Evolutionary conservation across 2,113 vertebrate genomes (phyloP).

Genomic region (Ammospiza caudacuta): DNA sequence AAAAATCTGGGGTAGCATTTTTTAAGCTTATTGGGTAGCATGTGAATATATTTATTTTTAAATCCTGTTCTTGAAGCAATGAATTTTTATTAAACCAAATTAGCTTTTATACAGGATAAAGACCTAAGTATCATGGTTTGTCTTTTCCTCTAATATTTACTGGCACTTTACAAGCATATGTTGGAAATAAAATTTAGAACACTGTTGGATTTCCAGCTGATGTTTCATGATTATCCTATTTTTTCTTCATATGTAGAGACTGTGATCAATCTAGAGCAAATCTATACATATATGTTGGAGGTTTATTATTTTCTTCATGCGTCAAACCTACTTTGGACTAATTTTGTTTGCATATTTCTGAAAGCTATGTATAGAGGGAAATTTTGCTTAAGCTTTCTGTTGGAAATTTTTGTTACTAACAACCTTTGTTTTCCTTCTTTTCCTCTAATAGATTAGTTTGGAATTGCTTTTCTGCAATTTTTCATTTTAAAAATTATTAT

Average conservation of each 20-base stretch:
- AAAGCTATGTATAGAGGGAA: background rate
- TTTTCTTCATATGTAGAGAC: background rate
- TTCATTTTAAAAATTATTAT: background rate
- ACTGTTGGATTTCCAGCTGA: background rate
- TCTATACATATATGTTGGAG: background rate
- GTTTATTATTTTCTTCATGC: background rate
- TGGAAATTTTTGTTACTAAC: background rate
- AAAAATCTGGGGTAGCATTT: conserved; percentile 11
- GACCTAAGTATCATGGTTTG: conserved; percentile 26
- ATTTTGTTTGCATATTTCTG: background rate
- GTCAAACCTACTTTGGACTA: background rate
- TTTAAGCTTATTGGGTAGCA: background rate
- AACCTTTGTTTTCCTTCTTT: background rate
- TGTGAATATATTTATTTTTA: background rate
- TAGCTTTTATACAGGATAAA: conserved; percentile 40
- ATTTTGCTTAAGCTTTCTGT: background rate
- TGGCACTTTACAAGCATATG: background rate
- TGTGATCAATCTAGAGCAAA: background rate
- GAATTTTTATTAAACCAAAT: conserved; percentile 32
- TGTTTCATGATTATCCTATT: background rate
- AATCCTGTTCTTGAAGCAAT: background rate
- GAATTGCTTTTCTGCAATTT: background rate
- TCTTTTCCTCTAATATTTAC: conserved; percentile 60
- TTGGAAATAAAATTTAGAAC: background rate
- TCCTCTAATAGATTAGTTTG: background rate